These are phyloP conservation scores for Tyrannus savana DNA, from an alignment of 2,113 vertebrate species.

Conservation along the genomic window DNA sequence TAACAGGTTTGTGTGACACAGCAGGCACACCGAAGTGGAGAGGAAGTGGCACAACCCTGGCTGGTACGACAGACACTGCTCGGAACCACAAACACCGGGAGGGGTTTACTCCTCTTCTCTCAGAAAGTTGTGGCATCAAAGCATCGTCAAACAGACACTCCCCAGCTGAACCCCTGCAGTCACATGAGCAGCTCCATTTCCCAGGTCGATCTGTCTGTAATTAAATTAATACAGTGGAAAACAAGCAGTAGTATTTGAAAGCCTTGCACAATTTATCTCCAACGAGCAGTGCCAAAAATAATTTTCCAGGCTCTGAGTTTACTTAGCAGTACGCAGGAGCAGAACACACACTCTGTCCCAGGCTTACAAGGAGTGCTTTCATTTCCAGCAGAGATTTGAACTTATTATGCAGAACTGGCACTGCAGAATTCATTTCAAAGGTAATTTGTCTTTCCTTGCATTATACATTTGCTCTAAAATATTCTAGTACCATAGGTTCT, in stretches of 20 bases:
- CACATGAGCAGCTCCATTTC: not conserved
- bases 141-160: not conserved
- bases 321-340: not conserved
- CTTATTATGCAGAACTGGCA: not conserved
- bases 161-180: not conserved
- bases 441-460: not conserved
- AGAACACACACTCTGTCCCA: not conserved
- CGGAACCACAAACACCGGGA: not conserved
- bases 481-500: not conserved
- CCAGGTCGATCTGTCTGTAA: not conserved
- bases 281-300: not conserved
- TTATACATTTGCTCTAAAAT: not conserved
- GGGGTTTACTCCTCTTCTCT: not conserved
- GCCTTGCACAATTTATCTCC: not conserved
- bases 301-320: not conserved
- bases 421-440: not conserved
- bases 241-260: not conserved
- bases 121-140: not conserved
- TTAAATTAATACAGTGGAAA: not conserved
- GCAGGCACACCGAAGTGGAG: not conserved
- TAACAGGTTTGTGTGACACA: not conserved
- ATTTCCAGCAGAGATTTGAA: not conserved
- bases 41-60: not conserved
- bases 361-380: not conserved
- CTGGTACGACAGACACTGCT: not conserved